Evolutionary conservation across 2,113 vertebrate genomes (phyloP).

Genomic region (Sinocyclocheilus anophthalmus): DNA sequence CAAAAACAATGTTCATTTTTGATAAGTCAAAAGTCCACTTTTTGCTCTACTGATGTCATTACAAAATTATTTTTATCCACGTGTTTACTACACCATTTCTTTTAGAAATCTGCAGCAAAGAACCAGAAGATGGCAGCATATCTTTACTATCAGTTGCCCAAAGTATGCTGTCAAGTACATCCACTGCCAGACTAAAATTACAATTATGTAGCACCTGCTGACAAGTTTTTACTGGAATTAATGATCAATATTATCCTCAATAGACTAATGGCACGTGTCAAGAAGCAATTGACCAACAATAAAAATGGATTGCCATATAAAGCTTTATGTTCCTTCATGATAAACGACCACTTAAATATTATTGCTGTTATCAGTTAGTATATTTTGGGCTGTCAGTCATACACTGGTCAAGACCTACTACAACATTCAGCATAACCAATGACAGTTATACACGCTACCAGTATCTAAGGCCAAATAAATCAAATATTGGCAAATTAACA

Average conservation of each 20-base stretch:
- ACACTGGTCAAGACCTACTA: too few species aligned
- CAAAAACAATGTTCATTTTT: neutral
- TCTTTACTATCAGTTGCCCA: neutral
- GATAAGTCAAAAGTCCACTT: neutral
- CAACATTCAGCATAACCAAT: too few species aligned
- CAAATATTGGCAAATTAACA: too few species aligned
- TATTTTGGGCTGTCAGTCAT: neutral
- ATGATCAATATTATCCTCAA: neutral
- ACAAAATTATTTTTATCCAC: neutral
- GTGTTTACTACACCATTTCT: neutral
- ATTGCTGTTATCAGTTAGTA: neutral
- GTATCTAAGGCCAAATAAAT: too few species aligned
- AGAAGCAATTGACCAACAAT: neutral
- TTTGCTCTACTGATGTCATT: neutral
- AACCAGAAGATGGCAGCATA: constrained; percentile 52
- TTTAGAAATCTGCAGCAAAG: neutral
- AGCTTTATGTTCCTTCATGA: neutral
- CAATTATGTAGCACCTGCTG: neutral
- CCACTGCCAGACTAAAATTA: neutral
- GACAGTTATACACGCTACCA: too few species aligned
- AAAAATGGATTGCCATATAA: neutral
- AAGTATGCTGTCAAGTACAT: neutral
- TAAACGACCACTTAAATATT: too few species aligned
- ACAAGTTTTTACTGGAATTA: neutral
- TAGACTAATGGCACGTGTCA: neutral